These are phyloP conservation scores for Mythimna loreyi DNA, from an alignment of 2,888 invertebrate species.

Conservation along the genomic window DNA sequence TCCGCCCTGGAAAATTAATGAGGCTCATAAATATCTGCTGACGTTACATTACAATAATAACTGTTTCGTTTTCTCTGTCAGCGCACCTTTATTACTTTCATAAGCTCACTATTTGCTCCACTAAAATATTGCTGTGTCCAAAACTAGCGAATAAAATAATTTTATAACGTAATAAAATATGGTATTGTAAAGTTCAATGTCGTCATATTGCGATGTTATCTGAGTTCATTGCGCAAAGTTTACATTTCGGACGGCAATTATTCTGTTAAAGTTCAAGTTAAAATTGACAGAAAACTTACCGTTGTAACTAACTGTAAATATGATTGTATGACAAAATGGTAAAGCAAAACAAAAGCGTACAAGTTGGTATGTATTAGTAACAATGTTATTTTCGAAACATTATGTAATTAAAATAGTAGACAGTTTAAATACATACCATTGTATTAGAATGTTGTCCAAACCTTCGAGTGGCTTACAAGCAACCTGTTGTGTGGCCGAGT, in stretches of 20 bases:
- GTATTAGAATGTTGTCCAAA: neutral
- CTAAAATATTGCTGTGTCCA: neutral
- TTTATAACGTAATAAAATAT: constrained; percentile 7
- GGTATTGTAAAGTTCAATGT: constrained; percentile 27
- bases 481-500: constrained; percentile 45
- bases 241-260: neutral
- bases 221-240: neutral
- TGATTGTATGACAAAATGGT: neutral
- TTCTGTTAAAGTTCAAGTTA: neutral
- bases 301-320: neutral
- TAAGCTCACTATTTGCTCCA: constrained; percentile 9
- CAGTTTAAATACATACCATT: constrained; percentile 1
- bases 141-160: constrained; percentile 27
- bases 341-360: too few relatives aligned
- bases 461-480: neutral
- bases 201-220: constrained; percentile 32
- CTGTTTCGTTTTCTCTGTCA: constrained; percentile 22
- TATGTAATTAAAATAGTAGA: neutral
- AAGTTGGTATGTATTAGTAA: too few relatives aligned
- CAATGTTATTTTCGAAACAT: neutral
- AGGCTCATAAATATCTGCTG: constrained; percentile 40
- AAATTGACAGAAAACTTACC: neutral
- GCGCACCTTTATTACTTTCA: constrained; percentile 4
- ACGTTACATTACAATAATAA: constrained; percentile 49
- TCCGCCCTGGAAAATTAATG: constrained; percentile 60